A percentile compares a stretch with the other conserved stretches of the same genome.
phyloP scores from a whole-genome alignment of 1,140 invertebrate species.

The Antheraea mylitta region DNA sequence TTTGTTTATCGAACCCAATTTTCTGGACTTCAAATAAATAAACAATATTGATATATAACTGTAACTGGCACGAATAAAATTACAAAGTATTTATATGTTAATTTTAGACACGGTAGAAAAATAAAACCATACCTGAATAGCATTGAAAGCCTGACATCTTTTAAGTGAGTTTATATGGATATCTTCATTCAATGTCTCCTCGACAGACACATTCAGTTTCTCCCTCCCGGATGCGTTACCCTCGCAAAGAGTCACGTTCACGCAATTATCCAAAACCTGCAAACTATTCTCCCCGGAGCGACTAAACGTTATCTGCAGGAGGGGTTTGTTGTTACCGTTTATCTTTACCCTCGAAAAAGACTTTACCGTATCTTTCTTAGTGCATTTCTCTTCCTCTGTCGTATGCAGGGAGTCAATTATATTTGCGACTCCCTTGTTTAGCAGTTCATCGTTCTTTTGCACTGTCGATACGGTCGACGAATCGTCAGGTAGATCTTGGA shows the following conservation, averaged over 20 bases:
- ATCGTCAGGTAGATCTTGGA: slow-evolving; percentile 50
- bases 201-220: slow-evolving; percentile 41
- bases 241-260: slow-evolving; percentile 62
- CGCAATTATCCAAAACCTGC: slow-evolving; percentile 62
- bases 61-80: too few species aligned
- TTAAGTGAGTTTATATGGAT: slow-evolving; percentile 58
- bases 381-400: slow-evolving; percentile 31
- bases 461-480: slow-evolving; percentile 26
- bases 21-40: too few species aligned
- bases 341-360: slow-evolving; percentile 66
- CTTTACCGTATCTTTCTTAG: slow-evolving; percentile 40
- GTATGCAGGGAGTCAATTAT: slow-evolving; percentile 52
- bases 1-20: too few species aligned
- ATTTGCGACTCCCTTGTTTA: slow-evolving; percentile 57
- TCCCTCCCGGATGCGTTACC: slow-evolving; percentile 30
- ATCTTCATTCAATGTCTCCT: slow-evolving; percentile 53
- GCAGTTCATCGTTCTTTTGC: slow-evolving; percentile 41
- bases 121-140: slow-evolving; percentile 59
- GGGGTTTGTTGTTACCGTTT: slow-evolving; percentile 66
- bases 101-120: too few species aligned
- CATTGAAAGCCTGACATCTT: slow-evolving; percentile 74
- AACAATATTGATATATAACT: too few species aligned
- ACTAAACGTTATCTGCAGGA: slow-evolving; percentile 64
- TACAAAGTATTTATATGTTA: too few species aligned
- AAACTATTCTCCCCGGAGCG: slow-evolving; percentile 58